phyloP scores from a whole-genome alignment of 2,113 vertebrate genomes.

The Sceloporus tristichus region DNA sequence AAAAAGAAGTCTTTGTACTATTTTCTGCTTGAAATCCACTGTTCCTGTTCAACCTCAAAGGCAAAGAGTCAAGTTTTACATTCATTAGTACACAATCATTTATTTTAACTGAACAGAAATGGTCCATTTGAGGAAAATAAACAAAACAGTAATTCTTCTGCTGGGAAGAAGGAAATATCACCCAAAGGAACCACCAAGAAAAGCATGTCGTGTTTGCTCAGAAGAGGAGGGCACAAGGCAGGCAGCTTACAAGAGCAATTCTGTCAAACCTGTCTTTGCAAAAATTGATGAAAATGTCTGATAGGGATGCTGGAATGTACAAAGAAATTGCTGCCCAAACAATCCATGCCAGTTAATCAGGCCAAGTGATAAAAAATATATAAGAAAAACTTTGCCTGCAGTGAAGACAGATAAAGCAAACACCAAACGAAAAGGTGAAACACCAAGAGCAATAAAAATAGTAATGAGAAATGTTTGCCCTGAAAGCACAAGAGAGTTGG shows the following conservation, averaged over 20 bases:
- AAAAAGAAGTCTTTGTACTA: background rate
- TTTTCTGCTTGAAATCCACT: background rate
- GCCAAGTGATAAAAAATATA: constrained; percentile 57
- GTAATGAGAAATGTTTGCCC: constrained; percentile 51
- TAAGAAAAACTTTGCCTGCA: constrained; percentile 41
- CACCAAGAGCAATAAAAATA: constrained; percentile 65
- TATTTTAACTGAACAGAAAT: constrained; percentile 28
- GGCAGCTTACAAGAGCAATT: constrained; percentile 48
- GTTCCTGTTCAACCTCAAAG: background rate
- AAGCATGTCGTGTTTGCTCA: constrained; percentile 16
- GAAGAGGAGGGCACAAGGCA: constrained; percentile 30
- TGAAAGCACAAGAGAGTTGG: constrained; percentile 48
- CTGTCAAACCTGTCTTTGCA: constrained; percentile 39
- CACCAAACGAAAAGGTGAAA: constrained; percentile 51
- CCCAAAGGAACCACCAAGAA: background rate
- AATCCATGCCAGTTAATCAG: constrained; percentile 59
- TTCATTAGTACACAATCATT: background rate
- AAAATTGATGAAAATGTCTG: constrained; percentile 70
- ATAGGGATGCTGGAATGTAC: constrained; percentile 63
- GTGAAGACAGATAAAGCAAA: constrained; percentile 53
- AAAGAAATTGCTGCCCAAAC: constrained; percentile 59
- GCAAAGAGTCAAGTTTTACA: constrained; percentile 25
- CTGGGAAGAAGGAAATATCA: background rate
- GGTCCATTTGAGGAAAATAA: background rate
- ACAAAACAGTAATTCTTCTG: constrained; percentile 12